Percentiles rank a stretch among this genome's conserved stretches.
These are phyloP conservation scores for western clawed frog (Xenopus tropicalis) DNA, from an alignment of 2,113 vertebrate species.

Conservation along the genomic window DNA sequence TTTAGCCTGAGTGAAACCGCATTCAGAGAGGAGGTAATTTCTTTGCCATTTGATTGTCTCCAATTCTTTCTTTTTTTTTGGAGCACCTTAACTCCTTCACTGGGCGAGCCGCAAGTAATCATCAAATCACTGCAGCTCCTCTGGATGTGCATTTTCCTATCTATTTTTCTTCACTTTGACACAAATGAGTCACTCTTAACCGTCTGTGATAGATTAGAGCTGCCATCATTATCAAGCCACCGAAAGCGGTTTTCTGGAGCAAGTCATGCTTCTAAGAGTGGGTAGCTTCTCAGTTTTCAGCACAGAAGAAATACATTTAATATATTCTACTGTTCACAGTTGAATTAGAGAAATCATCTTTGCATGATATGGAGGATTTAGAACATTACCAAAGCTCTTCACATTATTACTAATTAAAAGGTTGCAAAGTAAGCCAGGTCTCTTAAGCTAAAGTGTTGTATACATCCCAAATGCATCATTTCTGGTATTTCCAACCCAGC, in stretches of 20 bases:
- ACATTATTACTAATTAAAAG: no score
- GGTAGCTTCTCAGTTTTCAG: background rate
- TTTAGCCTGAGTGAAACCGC: conserved; percentile 23
- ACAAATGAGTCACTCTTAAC: conserved; percentile 46
- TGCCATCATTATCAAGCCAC: conserved; percentile 35
- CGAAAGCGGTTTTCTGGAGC: conserved; percentile 8
- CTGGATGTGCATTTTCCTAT: conserved; percentile 28
- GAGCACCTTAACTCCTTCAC: conserved; percentile 36
- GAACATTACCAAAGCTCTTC: no score
- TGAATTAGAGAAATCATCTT: no score
- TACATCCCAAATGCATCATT: no score
- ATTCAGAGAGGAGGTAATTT: conserved; percentile 41
- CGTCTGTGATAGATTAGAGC: conserved; percentile 38
- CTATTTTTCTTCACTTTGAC: conserved; percentile 38
- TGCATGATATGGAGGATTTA: no score
- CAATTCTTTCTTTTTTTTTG: conserved; percentile 25
- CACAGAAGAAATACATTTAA: no score
- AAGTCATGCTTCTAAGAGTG: background rate
- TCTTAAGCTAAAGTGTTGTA: no score
- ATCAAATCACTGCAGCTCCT: conserved; percentile 41
- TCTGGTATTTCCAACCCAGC: no score
- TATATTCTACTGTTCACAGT: no score
- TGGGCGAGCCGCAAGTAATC: conserved; percentile 47
- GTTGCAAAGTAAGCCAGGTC: no score
- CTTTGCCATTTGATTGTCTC: conserved; percentile 33